These are phyloP conservation scores for Fundulus diaphanus DNA, from an alignment of 2,797 vertebrate genomes.

Conservation along the genomic window DNA sequence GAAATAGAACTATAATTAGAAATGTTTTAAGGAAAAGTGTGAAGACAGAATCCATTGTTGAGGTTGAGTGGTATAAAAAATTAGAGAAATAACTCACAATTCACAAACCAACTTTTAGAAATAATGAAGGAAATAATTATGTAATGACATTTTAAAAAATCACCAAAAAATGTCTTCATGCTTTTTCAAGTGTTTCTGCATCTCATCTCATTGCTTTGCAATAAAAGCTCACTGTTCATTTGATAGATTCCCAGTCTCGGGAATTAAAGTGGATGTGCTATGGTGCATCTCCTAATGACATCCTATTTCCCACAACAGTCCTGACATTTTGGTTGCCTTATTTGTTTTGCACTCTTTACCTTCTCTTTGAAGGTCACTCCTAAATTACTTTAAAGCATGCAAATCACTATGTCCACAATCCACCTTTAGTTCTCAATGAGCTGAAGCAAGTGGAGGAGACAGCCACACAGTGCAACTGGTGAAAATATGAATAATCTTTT, in stretches of 20 bases:
- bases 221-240: slow-evolving; percentile 47
- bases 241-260: slow-evolving; percentile 56
- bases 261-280: slow-evolving; percentile 69
- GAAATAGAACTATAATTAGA: neutral
- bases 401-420: slow-evolving; percentile 73
- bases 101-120: slow-evolving; percentile 2
- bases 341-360: slow-evolving; percentile 75
- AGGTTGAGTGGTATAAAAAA: neutral
- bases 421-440: slow-evolving; percentile 49
- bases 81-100: neutral
- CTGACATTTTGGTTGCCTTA: slow-evolving; percentile 82
- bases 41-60: neutral
- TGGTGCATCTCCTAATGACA: slow-evolving; percentile 59
- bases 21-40: neutral
- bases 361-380: slow-evolving; percentile 82
- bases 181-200: slow-evolving; percentile 38
- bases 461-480: slow-evolving; percentile 14
- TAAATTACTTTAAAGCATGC: slow-evolving; percentile 81
- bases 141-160: slow-evolving; percentile 63
- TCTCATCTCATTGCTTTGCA: slow-evolving; percentile 60
- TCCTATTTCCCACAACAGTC: slow-evolving; percentile 66
- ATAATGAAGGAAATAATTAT: slow-evolving; percentile 36
- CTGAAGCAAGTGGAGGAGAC: slow-evolving; percentile 21
- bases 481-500: slow-evolving; percentile 14
- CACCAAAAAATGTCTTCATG: slow-evolving; percentile 25